Evolutionary conservation across 2,888 invertebrate species (phyloP), one percentile per base, ranked within the genome.

Genomic region (Neria commutata): DNA sequence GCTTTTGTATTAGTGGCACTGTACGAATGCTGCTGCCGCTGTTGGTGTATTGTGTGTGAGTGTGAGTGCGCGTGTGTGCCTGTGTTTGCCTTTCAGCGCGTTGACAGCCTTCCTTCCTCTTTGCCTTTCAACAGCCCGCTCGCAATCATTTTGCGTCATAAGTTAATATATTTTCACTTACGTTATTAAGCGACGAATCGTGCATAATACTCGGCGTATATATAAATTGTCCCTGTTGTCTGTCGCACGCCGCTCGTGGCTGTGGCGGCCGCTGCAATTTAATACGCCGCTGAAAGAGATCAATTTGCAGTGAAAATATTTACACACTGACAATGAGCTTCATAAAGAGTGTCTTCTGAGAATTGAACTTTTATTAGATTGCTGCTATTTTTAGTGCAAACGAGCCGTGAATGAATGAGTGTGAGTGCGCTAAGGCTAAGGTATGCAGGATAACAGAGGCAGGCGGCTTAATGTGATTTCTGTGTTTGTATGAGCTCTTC

Each of bases 141-240:
- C 21, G 19, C 21, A 14, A 42, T 42, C 17, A 14, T 14, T 42
- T 19, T 42, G 21, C 42, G 42, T 42, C 42, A 42, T 21, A 21
- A 17, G 42, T 42, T 42, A 42, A 42, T 42, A 42, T 42, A 42
- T 42, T 42, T 42, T 42, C 42, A 42, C 42, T 42, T 42, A 42
- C 21, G 42, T 42, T 21, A 42, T 42, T 42, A 42, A 42, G 17
- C 42, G 14, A 42, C 21, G 42, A 42, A 42, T 42, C 5, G 5
- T 17, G 42, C 3, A 21, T 14, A 42, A 29, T 29, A n/a, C n/a
- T n/a, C n/a, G n/a, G n/a, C n/a, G n/a, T n/a, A n/a, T n/a, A 19
- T 42, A 17, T 42, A 21, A 17, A 42, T 5, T 42, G 42, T 42
- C 4, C 8, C 19, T n/a, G n/a, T 42, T 17, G 19, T 8, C 42